Conservation (phyloP, 2,888 invertebrate genomes). For the Drosophila sordidapex region DNA sequence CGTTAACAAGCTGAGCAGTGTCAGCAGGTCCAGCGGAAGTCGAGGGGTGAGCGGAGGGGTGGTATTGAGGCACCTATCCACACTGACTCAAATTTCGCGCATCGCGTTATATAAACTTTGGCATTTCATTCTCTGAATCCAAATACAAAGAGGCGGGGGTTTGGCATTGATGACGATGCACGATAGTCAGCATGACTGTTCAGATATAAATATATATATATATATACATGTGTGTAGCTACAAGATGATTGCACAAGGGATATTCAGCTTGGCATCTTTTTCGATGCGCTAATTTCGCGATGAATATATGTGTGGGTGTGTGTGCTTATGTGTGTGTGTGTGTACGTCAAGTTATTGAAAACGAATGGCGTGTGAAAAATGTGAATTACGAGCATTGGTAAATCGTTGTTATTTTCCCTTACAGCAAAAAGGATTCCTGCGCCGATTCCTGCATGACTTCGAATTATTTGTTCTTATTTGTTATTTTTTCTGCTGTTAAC, state of each 20-base stretch:
- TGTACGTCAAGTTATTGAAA: constrained; percentile 69
- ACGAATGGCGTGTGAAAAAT: constrained; percentile 80
- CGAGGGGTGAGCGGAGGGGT: not conserved
- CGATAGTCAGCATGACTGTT: constrained; percentile 74
- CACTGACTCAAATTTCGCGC: constrained; percentile 75
- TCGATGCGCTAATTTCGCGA: constrained; percentile 66
- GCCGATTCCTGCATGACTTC: constrained; percentile 42
- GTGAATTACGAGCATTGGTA: constrained; percentile 55
- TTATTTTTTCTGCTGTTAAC: constrained; percentile 8
- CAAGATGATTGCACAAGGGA: constrained; percentile 25
- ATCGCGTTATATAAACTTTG: constrained; percentile 71
- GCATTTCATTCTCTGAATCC: constrained; percentile 51
- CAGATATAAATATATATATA: constrained; percentile 23
- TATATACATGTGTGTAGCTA: not conserved
- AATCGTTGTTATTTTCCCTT: constrained; percentile 28
- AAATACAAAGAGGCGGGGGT: not conserved
- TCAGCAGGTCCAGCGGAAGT: not conserved
- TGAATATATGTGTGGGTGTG: constrained; percentile 4
- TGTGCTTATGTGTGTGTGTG: not conserved
- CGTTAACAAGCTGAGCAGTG: constrained; percentile 62
- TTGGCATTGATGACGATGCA: constrained; percentile 51
- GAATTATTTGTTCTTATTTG: constrained; percentile 33
- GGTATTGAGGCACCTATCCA: constrained; percentile 28
- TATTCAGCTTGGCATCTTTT: constrained; percentile 54
- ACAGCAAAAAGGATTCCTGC: constrained; percentile 23